These are phyloP conservation scores for Triplophysa rosa DNA, from an alignment of 2,113 vertebrate species.

Conservation along the genomic window DNA sequence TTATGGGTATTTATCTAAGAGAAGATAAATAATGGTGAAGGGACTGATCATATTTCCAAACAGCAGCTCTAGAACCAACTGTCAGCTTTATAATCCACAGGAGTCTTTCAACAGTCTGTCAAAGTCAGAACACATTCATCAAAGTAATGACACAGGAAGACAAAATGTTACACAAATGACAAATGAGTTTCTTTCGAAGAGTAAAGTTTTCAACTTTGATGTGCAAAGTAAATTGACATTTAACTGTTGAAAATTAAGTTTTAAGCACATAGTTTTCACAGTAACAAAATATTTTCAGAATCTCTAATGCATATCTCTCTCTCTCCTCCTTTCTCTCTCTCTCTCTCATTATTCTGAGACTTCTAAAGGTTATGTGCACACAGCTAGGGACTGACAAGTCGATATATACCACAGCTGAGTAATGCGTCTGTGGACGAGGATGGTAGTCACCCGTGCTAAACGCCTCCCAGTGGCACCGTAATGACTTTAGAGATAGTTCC, in stretches of 20 bases:
- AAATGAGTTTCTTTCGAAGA: neutral
- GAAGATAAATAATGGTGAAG: no score
- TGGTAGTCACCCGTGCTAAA: slow-evolving; percentile 10
- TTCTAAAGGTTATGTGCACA: slow-evolving; percentile 40
- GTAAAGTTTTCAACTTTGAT: no score
- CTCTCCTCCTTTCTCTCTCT: neutral
- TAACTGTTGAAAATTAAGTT: no score
- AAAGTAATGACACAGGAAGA: neutral
- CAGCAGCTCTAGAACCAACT: no score
- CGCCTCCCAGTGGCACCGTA: slow-evolving; percentile 34
- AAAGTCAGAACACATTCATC: neutral
- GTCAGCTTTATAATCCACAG: slow-evolving; percentile 7
- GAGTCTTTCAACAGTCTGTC: neutral
- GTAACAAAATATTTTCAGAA: neutral
- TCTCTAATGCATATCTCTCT: neutral
- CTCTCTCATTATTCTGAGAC: slow-evolving; percentile 6
- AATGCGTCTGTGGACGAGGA: slow-evolving; percentile 6
- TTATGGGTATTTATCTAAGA: no score
- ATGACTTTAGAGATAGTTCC: slow-evolving; percentile 34
- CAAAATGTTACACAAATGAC: neutral
- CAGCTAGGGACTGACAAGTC: neutral
- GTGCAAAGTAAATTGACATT: no score
- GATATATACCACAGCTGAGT: slow-evolving; percentile 28
- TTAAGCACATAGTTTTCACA: no score
- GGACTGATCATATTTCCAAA: no score